phyloP scores from a whole-genome alignment of 2,113 vertebrate species.

The Spea bombifrons region DNA sequence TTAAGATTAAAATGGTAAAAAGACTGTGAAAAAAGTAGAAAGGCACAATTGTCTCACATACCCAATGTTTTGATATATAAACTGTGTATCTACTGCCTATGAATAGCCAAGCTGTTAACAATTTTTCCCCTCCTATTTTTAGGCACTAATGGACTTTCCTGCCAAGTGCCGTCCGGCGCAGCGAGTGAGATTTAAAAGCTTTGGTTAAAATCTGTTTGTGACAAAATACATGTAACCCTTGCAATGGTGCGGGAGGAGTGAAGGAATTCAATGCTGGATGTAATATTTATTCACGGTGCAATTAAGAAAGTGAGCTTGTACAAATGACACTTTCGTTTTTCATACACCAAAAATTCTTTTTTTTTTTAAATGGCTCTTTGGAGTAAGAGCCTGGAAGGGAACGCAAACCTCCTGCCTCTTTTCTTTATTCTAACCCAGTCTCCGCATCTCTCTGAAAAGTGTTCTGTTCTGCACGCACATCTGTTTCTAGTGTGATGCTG shows the following conservation, averaged over 20 bases:
- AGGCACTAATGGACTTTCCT: conserved; percentile 86
- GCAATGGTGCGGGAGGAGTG: neutral
- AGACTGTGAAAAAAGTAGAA: conserved; percentile 77
- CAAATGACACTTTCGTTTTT: neutral
- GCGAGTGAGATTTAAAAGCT: conserved; percentile 65
- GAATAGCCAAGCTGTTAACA: conserved; percentile 87
- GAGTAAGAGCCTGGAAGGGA: neutral
- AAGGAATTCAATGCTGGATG: neutral
- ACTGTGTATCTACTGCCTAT: conserved; percentile 73
- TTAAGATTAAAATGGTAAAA: conserved; percentile 72
- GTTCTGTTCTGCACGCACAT: conserved; percentile 62
- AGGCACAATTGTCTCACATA: conserved; percentile 86
- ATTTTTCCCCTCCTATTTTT: conserved; percentile 65
- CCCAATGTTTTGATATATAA: conserved; percentile 86
- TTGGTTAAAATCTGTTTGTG: conserved; percentile 63
- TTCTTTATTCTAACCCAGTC: conserved; percentile 53
- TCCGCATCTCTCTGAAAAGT: conserved; percentile 49
- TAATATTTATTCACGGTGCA: neutral
- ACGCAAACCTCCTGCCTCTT: neutral
- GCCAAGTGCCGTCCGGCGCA: conserved; percentile 78
- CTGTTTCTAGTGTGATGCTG: conserved; percentile 77
- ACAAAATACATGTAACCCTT: conserved; percentile 52
- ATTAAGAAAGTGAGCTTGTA: neutral
- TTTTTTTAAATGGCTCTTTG: neutral
- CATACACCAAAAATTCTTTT: neutral